Conservation (phyloP, 2,888 invertebrate genomes). For the Diaphora mendica region DNA sequence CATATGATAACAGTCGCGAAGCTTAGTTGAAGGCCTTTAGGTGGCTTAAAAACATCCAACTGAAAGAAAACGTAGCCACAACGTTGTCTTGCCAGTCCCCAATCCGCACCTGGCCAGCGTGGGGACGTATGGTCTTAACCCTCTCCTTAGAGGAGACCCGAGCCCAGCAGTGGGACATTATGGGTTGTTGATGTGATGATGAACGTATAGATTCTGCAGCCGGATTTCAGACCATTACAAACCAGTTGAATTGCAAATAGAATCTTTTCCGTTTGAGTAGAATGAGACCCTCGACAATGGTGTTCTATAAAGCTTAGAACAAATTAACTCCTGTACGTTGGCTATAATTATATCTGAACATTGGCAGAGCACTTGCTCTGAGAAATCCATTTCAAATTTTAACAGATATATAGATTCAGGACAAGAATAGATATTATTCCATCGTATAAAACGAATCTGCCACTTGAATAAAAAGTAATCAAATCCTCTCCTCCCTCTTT, state of each 20-base stretch:
- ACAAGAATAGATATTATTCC: not conserved
- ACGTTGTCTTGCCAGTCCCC: no score
- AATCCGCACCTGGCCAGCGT: no score
- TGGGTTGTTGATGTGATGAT: no score
- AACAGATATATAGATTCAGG: not conserved
- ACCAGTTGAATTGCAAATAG: not conserved
- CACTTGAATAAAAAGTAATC: slow-evolving; percentile 8
- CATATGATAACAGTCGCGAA: no score
- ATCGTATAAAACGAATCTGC: not conserved
- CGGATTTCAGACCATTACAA: no score
- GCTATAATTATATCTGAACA: not conserved
- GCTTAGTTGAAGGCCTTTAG: no score
- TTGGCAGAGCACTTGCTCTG: not conserved
- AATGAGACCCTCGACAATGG: not conserved
- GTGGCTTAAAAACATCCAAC: no score
- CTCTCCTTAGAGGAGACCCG: no score
- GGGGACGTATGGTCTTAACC: no score
- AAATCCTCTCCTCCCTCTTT: not conserved
- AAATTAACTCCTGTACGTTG: not conserved
- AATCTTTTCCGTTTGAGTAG: not conserved
- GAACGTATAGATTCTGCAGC: no score
- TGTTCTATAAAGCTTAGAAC: not conserved
- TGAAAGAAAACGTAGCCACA: no score
- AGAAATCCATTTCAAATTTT: not conserved
- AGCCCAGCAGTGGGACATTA: no score